Percentiles rank a stretch among this genome's conserved stretches.
Evolutionary conservation across 1,140 invertebrate genomes (phyloP).

Genomic region (Neotoxoptera formosana): DNA sequence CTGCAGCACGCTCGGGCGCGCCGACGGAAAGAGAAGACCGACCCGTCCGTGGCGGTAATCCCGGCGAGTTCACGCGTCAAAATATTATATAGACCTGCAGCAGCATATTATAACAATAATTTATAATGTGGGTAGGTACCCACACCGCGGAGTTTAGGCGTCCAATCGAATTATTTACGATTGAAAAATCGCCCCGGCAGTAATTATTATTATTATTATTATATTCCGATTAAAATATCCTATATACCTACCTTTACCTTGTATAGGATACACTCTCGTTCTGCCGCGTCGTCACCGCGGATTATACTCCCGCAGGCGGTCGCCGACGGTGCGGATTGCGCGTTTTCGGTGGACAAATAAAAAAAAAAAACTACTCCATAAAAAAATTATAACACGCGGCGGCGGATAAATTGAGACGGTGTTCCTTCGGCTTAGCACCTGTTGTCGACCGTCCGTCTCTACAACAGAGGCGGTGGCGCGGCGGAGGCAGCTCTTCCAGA

Average conservation of each 20-base stretch:
- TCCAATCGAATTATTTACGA: not conserved
- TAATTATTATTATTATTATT: not conserved
- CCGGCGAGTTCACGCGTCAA: not conserved
- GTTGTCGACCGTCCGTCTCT: not conserved
- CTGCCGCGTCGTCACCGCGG: not conserved
- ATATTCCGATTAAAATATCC: not conserved
- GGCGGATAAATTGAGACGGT: not conserved
- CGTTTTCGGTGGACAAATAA: not conserved
- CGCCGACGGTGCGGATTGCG: not conserved
- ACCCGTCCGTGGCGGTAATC: not conserved
- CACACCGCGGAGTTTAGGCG: not conserved
- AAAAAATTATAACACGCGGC: not conserved
- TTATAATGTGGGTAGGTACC: not conserved
- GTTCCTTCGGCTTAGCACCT: slow-evolving; percentile 22
- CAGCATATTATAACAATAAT: no score
- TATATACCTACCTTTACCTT: no score
- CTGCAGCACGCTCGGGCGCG: not conserved
- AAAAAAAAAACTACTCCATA: not conserved
- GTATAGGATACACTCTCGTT: not conserved
- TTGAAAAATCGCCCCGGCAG: not conserved
- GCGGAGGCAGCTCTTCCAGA: not conserved
- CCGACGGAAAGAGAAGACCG: not conserved
- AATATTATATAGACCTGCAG: no score
- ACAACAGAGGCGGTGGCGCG: not conserved
- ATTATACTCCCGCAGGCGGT: not conserved